Conservation (phyloP, 2,797 vertebrate genomes). For the Mus spretus region DNA sequence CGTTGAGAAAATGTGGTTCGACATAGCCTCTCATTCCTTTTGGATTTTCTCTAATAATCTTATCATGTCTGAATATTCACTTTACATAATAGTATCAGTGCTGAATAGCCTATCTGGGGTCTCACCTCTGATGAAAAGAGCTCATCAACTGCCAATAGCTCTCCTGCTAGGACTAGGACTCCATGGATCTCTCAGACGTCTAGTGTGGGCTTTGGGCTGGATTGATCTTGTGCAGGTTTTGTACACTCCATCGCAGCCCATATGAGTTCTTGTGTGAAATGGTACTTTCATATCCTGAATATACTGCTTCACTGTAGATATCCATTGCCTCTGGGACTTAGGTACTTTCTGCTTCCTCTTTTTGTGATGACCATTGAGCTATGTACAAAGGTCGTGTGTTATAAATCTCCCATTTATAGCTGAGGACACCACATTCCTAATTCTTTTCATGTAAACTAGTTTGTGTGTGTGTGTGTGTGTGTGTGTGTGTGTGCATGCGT, state of each 20-base stretch:
- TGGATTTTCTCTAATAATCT: not conserved
- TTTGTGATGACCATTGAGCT: not conserved
- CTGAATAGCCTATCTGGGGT: not conserved
- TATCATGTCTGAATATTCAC: not conserved
- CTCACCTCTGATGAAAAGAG: not conserved
- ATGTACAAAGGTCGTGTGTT: not conserved
- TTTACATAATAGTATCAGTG: not conserved
- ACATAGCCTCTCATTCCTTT: not conserved
- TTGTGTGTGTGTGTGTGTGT: not conserved
- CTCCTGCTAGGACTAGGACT: not conserved
- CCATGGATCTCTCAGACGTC: too few species aligned
- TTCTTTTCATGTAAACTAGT: not conserved
- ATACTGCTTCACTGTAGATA: too few species aligned
- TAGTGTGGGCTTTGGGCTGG: not conserved
- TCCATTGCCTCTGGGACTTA: too few species aligned
- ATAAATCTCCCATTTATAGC: not conserved
- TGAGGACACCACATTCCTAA: not conserved
- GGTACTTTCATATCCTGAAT: too few species aligned
- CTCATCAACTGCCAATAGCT: not conserved
- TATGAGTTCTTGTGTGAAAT: not conserved
- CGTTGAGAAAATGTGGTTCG: not conserved
- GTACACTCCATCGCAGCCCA: too few species aligned
- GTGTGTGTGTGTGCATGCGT: not conserved
- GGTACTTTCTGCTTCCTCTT: not conserved
- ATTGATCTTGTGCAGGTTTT: not conserved